Conservation (phyloP, 2,113 vertebrate species). For the Micronycteris hirsuta region DNA sequence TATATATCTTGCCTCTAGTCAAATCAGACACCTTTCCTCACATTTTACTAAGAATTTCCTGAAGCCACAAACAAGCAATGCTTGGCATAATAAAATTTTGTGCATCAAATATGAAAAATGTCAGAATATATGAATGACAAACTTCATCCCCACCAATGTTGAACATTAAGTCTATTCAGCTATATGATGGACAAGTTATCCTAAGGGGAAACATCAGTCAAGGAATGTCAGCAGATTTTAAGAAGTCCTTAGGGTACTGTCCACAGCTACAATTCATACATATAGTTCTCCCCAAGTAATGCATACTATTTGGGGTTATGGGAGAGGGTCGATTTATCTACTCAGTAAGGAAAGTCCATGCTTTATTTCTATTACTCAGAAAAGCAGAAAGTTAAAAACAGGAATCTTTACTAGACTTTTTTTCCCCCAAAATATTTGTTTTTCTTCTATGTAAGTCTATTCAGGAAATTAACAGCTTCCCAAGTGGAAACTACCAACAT, state of each 20-base stretch:
- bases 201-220: background rate
- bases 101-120: background rate
- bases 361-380: background rate
- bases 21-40: constrained; percentile 5
- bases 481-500: background rate
- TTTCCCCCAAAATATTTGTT: background rate
- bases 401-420: background rate
- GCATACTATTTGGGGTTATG: background rate
- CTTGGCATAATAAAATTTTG: background rate
- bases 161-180: background rate
- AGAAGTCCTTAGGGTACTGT: background rate
- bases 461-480: background rate
- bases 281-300: background rate
- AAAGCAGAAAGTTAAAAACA: constrained; percentile 7
- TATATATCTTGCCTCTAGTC: background rate
- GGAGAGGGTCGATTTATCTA: background rate
- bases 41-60: constrained; percentile 39
- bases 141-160: background rate
- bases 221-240: background rate
- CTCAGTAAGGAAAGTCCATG: background rate
- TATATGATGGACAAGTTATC: background rate
- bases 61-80: background rate
- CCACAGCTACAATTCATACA: background rate
- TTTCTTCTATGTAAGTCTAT: background rate
- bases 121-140: background rate